Base-by-base conservation (phyloP, 1,140 invertebrate species). In the Lamellibrachia luymesi region DNA sequence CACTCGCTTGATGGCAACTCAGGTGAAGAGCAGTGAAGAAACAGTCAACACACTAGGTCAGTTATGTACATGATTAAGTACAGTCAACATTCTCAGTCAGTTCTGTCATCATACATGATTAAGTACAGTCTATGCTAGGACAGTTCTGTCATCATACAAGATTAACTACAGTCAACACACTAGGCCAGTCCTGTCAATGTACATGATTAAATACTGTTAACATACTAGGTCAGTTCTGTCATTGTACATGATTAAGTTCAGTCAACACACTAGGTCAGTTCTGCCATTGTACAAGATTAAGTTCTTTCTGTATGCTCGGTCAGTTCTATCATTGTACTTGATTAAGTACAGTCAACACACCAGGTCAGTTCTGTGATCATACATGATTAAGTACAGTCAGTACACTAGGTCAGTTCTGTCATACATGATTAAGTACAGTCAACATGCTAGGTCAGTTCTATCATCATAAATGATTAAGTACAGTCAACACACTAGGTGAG, bases 1-100 rank as follows among this genome's bases (percentile, higher is more conserved):
- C 93, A 98, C 98, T 94, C 97, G 98, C 93, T 97, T 98, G 95
- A 96, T 99, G 94, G 98, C 98, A 27, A 98, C 98, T 94, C 98
- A 98, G 38, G 98, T 98, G 25, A 97, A 98, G 94, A 97, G 97
- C 95, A 98, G 98, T 96, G 98, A 98, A 90, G 97, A 97, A 90
- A 98, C 98, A 25, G 96, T 99, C 90, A 98, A 98, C 90, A 97
- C 97, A n/a, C 96, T 99, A 93, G 97, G 98, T 96, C 97, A 96
- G 93, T 94, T 6, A 10, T 17, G 17, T 17, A n/a, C 49, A 1
- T 91, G 22, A 91, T 38, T 50, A 8, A 91, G 52, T 56, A 8
- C 52, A 56, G 52, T 56, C 90, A 91, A 91, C 50, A 50, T 1
- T 0, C n/a, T 91, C 0, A 91, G 90, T 91, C n/a, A 27, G 90